These are phyloP conservation scores for Thunnus thynnus DNA, from an alignment of 2,113 vertebrate genomes.

Conservation along the genomic window DNA sequence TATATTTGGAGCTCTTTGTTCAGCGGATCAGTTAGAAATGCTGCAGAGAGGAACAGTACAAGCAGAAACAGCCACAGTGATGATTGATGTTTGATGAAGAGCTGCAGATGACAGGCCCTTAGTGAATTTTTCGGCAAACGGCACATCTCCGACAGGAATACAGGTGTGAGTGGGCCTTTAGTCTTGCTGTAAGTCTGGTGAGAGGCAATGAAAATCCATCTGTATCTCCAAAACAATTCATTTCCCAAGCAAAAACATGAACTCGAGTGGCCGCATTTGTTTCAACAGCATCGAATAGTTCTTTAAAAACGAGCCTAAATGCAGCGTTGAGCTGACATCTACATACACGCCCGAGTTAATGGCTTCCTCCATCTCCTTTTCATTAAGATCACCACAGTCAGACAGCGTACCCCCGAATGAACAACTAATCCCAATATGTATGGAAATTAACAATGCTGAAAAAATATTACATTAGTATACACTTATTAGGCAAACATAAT, in stretches of 20 bases:
- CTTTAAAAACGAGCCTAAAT: not conserved
- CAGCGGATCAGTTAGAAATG: no score
- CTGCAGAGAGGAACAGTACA: no score
- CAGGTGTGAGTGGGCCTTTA: no score
- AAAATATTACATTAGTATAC: conserved; percentile 68
- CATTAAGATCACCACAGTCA: conserved; percentile 37
- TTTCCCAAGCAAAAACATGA: not conserved
- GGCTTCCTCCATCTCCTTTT: conserved; percentile 34
- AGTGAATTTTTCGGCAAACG: no score
- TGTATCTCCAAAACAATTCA: not conserved
- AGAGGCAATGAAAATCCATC: not conserved
- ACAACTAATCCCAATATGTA: conserved; percentile 73
- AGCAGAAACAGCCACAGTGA: no score
- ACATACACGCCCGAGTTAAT: conserved; percentile 18
- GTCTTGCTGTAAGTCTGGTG: not conserved
- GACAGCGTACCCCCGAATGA: conserved; percentile 16
- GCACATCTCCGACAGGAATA: no score
- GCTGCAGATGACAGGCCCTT: no score
- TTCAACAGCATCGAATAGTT: not conserved
- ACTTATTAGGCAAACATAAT: conserved; percentile 73
- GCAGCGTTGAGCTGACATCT: not conserved
- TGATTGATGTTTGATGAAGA: no score
- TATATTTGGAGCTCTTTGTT: no score
- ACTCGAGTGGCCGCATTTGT: not conserved
- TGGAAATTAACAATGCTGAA: conserved; percentile 66